Conservation (phyloP, 2,113 vertebrate genomes). For the Cygnus buccinator region DNA sequence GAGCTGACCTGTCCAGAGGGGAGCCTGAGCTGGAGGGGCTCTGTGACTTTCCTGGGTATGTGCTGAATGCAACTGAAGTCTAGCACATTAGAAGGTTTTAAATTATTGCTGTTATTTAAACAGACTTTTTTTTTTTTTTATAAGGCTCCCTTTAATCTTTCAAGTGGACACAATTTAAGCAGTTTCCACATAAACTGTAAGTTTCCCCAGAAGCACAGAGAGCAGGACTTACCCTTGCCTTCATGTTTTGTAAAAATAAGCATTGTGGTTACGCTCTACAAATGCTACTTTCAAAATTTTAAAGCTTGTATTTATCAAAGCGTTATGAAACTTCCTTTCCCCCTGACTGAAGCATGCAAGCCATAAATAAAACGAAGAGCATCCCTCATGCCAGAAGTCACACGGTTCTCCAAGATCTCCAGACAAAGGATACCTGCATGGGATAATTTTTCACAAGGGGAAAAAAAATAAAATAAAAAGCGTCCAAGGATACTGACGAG, state of each 20-base stretch:
- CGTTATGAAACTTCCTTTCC: neutral
- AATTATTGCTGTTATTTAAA: neutral
- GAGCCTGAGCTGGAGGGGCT: neutral
- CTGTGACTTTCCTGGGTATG: neutral
- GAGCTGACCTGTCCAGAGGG: neutral
- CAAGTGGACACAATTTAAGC: neutral
- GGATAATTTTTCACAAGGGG: neutral
- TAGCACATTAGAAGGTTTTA: neutral
- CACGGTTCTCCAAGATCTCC: neutral
- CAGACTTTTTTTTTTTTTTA: neutral
- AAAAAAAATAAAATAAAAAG: neutral
- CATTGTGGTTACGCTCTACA: neutral
- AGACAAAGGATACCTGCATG: neutral
- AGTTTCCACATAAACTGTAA: neutral
- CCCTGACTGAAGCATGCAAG: accelerated
- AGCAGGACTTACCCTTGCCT: neutral
- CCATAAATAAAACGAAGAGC: neutral
- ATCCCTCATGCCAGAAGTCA: neutral
- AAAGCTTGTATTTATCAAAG: neutral
- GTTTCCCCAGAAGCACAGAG: neutral
- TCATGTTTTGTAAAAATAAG: neutral
- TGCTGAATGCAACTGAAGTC: neutral
- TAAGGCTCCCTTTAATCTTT: neutral
- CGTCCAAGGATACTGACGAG: accelerated
- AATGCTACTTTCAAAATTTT: neutral